Conservation (phyloP, 2,888 invertebrate species). For the Melolontha melolontha region DNA sequence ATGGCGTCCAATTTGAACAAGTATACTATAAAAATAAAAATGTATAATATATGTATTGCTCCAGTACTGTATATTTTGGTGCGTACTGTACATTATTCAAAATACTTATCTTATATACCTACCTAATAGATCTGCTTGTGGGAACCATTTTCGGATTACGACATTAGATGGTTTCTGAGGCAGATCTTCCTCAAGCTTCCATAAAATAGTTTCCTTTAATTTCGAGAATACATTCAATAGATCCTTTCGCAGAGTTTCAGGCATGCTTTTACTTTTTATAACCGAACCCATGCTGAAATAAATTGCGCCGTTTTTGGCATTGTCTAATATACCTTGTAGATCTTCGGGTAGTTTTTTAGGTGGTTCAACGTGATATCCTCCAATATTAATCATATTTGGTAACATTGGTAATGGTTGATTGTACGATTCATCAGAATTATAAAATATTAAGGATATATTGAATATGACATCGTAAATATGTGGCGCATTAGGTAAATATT, state of each 20-base stretch:
- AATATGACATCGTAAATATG: constrained; percentile 52
- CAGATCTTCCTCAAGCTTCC: constrained; percentile 68
- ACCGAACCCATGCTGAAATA: constrained; percentile 74
- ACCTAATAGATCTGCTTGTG: constrained; percentile 60
- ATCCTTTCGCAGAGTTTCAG: constrained; percentile 66
- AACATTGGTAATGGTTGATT: constrained; percentile 66
- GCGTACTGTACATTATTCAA: too few species aligned
- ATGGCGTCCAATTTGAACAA: too few species aligned
- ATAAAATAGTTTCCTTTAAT: constrained; percentile 68
- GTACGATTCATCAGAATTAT: constrained; percentile 66
- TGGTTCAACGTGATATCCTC: constrained; percentile 66
- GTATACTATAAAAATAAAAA: too few species aligned
- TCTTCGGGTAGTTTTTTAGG: constrained; percentile 60
- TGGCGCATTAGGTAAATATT: constrained; percentile 55
- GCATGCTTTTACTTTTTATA: constrained; percentile 69
- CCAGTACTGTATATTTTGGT: too few species aligned
- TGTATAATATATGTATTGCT: too few species aligned
- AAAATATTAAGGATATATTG: constrained; percentile 55
- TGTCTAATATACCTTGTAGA: constrained; percentile 68
- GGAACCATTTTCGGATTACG: constrained; percentile 63
- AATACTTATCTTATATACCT: not conserved
- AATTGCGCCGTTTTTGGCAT: constrained; percentile 68
- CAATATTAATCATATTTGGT: constrained; percentile 70
- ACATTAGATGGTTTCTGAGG: constrained; percentile 63
- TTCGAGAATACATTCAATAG: constrained; percentile 71